Base-by-base conservation (phyloP, 2,113 vertebrate species). In the Onychostoma macrolepis region DNA sequence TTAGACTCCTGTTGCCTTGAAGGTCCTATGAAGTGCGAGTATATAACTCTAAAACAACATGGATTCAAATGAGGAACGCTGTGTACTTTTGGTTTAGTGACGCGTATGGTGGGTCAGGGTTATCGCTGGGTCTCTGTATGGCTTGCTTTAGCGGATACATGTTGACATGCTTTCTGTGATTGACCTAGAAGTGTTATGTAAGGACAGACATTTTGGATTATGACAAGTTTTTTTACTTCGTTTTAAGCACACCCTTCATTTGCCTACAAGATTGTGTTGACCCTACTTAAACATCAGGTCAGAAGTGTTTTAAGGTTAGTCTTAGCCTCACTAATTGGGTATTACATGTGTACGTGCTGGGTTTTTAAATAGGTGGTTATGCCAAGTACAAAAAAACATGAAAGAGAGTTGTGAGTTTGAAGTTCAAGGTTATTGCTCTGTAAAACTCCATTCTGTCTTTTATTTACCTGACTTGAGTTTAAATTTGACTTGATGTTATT, bases 31-130 rank as follows among this genome's bases (percentile, higher is more conserved):
- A 65, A 28, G 58, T 6, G 76, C 6, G 11, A 38, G 30, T 24
- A n/a, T 17, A 41, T 26, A 41, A n/a, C 30, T 6, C 41, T n/a
- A 58, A 80, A 63, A 30, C 13, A 2, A 41, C 33, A 78, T 24
- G 77, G 30, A n/a, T 58, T 75, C 17, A 9, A 1, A 7, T 45
- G 30, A 13, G 10, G 48, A 78, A 67, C 41, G 19, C 2, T 10
- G 6, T 84, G 58, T 69, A 4, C 80, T 86, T 38, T 67, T 78
- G n/a, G 61, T 82, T 88, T 65, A 85, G 84, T 85, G 72, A 82
- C 8, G 9, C 53, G 9, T 75, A 50, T 58, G 28, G n/a, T 8
- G 69, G 61, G 8, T 9, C 33, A 63, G 28, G 79, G 86, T 82
- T 38, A 85, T 83, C 48, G 7, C 50, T 67, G 36, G 13, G 61